phyloP scores from a whole-genome alignment of 2,113 vertebrate species.

The Channa argus region DNA sequence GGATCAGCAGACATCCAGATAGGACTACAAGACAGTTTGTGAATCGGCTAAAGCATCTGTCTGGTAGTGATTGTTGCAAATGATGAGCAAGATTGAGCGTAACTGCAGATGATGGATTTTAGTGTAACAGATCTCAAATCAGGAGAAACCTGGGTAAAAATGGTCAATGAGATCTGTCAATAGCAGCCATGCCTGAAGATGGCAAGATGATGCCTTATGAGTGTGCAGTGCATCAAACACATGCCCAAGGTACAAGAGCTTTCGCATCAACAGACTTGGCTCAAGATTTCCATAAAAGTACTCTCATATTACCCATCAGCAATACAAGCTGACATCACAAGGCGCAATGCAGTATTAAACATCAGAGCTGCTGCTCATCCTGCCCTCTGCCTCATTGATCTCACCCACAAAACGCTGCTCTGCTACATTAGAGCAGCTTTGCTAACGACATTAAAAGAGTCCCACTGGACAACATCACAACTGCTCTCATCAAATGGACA shows the following conservation, averaged over 20 bases:
- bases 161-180: background rate
- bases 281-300: constrained; percentile 54
- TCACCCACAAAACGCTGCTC: constrained; percentile 39
- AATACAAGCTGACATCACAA: constrained; percentile 35
- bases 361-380: constrained; percentile 2
- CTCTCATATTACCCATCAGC: constrained; percentile 66
- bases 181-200: background rate
- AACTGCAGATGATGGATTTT: background rate
- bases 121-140: background rate
- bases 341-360: constrained; percentile 53
- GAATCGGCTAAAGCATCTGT: background rate
- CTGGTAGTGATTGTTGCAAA: background rate
- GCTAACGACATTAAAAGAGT: constrained; percentile 55
- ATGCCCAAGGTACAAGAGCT: constrained; percentile 11
- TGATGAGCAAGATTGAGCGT: constrained; percentile 12
- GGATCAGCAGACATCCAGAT: background rate
- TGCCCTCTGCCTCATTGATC: constrained; percentile 66
- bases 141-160: background rate
- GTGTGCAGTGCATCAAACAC: background rate
- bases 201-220: background rate
- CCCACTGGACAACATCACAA: constrained; percentile 37
- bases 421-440: constrained; percentile 55
- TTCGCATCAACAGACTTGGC: constrained; percentile 43
- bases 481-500: constrained; percentile 28
- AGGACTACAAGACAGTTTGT: background rate